Evolutionary conservation across 1,140 invertebrate species (phyloP).

Genomic region (Sarcophaga bullata): DNA sequence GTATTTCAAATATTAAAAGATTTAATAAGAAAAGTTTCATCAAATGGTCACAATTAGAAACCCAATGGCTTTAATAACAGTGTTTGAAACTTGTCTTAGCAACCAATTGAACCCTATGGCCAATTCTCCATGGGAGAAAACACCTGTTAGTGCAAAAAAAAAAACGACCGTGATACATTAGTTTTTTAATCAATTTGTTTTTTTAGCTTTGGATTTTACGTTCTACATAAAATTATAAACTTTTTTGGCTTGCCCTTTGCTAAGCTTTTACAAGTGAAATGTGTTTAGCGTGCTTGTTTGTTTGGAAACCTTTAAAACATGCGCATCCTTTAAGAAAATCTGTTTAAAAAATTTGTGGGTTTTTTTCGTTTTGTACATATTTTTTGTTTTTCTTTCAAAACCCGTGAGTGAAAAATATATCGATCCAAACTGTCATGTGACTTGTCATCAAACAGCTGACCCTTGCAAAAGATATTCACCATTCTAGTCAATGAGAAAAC

Average conservation of each 20-base stretch:
- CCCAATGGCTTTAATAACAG: no score
- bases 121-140: background rate
- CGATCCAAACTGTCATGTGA: slow-evolving; percentile 47
- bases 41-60: background rate
- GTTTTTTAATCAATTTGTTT: background rate
- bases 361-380: slow-evolving; percentile 24
- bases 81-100: background rate
- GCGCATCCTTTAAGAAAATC: slow-evolving; percentile 39
- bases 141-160: slow-evolving; percentile 10
- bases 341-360: slow-evolving; percentile 26
- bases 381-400: background rate
- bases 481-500: background rate
- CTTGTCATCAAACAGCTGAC: slow-evolving; percentile 48
- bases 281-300: background rate
- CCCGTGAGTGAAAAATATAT: slow-evolving; percentile 47
- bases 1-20: no score
- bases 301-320: slow-evolving; percentile 32
- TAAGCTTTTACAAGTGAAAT: no score
- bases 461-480: slow-evolving; percentile 12
- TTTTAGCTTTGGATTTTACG: background rate
- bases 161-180: background rate
- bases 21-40: no score
- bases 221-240: background rate
- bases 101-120: background rate
- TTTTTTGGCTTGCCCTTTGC: background rate